Conservation (phyloP, 1,140 invertebrate genomes). For the Thaumatotibia leucotreta region DNA sequence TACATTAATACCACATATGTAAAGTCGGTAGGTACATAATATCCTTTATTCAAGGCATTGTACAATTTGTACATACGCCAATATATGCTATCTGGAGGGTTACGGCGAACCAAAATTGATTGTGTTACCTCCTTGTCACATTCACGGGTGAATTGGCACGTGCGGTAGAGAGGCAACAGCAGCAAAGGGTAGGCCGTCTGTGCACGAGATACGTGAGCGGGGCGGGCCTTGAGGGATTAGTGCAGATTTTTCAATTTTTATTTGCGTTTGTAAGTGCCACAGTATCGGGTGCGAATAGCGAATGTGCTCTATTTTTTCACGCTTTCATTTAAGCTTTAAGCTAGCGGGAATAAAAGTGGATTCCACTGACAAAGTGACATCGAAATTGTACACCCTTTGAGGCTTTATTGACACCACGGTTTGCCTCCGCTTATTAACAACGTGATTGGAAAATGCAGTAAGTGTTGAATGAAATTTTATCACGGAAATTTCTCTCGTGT, state of each 20-base stretch:
- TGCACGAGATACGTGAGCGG: conserved; percentile 54
- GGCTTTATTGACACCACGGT: neutral
- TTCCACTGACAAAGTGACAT: conserved; percentile 5
- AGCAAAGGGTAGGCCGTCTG: conserved; percentile 17
- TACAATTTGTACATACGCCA: too few relatives aligned
- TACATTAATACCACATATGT: neutral
- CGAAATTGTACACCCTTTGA: neutral
- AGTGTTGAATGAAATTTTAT: neutral
- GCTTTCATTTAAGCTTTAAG: conserved; percentile 4
- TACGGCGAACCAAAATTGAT: too few relatives aligned
- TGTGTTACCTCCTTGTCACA: too few relatives aligned
- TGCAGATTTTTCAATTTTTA: conserved; percentile 71
- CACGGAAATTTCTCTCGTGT: neutral
- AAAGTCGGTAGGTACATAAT: neutral
- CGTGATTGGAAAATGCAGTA: neutral
- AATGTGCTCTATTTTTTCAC: conserved; percentile 28
- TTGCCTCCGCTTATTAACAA: neutral
- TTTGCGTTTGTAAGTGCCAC: conserved; percentile 65
- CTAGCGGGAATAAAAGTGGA: neutral
- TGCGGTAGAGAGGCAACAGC: too few relatives aligned
- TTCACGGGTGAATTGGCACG: too few relatives aligned
- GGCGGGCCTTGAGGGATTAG: conserved; percentile 54
- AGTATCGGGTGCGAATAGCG: conserved; percentile 24
- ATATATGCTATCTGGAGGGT: too few relatives aligned
- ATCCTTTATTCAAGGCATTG: neutral